A percentile compares a stretch with the other conserved stretches of the same genome.
These are phyloP conservation scores for Globia sparganii DNA, from an alignment of 2,888 invertebrate genomes.

Conservation along the genomic window DNA sequence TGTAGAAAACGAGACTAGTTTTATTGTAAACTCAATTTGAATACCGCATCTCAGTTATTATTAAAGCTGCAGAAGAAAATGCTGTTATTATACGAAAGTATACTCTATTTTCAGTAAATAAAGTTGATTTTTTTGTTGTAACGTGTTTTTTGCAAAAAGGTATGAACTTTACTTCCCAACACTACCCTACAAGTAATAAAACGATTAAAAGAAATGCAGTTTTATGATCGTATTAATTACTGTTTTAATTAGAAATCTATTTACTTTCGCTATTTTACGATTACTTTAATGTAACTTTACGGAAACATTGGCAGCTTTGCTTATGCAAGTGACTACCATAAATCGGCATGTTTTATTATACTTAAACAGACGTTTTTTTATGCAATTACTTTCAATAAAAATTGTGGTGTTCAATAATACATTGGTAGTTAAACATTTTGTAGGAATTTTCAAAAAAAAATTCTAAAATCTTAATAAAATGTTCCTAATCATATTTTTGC, in stretches of 20 bases:
- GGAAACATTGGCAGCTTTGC: conserved; percentile 21
- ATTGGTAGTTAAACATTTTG: neutral
- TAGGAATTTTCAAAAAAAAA: neutral
- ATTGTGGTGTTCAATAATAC: neutral
- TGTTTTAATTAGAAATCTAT: conserved; percentile 54
- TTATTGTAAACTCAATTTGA: conserved; percentile 45
- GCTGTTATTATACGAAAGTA: conserved; percentile 6
- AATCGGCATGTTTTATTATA: neutral
- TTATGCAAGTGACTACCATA: conserved; percentile 11
- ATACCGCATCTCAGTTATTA: conserved; percentile 30
- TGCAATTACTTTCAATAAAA: neutral
- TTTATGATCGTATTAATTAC: conserved; percentile 59
- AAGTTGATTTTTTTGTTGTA: conserved; percentile 1
- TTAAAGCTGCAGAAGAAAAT: conserved; percentile 21
- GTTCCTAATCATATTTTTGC: neutral
- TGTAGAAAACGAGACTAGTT: conserved; percentile 39
- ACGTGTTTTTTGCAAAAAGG: conserved; percentile 22
- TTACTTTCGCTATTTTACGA: conserved; percentile 50
- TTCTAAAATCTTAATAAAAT: neutral
- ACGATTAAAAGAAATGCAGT: conserved; percentile 41
- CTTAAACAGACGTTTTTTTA: neutral
- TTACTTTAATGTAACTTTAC: conserved; percentile 29
- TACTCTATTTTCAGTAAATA: neutral
- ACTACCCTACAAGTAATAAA: conserved; percentile 37
- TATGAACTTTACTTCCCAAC: conserved; percentile 32